phyloP scores from a whole-genome alignment of 2,797 vertebrate species.

The Coendou prehensilis region DNA sequence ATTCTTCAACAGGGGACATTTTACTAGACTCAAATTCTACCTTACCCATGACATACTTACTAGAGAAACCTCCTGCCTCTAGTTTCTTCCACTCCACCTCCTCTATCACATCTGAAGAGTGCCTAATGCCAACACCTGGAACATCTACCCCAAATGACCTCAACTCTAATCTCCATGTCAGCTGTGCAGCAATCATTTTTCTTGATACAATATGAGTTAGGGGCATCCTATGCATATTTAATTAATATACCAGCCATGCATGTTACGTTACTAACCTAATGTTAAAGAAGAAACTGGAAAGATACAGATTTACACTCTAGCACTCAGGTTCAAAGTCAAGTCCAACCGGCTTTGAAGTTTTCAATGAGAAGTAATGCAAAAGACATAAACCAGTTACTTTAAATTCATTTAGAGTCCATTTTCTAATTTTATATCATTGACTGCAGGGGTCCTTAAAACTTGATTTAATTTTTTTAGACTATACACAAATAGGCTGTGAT shows the following conservation, averaged over 20 bases:
- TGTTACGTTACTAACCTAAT: background rate
- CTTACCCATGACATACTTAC: background rate
- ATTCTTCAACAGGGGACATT: background rate
- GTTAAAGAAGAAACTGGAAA: slow-evolving; percentile 27
- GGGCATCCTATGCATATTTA: background rate
- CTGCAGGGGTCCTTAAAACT: background rate
- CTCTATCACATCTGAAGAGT: background rate
- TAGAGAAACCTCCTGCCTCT: background rate
- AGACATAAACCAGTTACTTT: background rate
- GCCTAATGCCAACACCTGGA: background rate
- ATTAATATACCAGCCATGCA: background rate
- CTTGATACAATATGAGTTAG: background rate
- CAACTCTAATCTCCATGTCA: background rate
- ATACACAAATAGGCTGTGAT: background rate
- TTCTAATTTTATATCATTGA: slow-evolving; percentile 38
- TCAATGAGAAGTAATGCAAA: slow-evolving; percentile 13
- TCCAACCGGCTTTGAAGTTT: background rate
- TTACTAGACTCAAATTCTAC: background rate
- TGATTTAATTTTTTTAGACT: slow-evolving; percentile 37
- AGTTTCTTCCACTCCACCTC: background rate
- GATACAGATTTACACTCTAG: background rate
- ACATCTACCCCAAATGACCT: background rate
- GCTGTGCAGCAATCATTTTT: background rate
- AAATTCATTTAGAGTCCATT: background rate
- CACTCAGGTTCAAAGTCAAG: background rate